A percentile compares a stretch with the other conserved stretches of the same genome.
Evolutionary conservation across 2,888 invertebrate genomes (phyloP).

Genomic region (Drosophila mimica): DNA sequence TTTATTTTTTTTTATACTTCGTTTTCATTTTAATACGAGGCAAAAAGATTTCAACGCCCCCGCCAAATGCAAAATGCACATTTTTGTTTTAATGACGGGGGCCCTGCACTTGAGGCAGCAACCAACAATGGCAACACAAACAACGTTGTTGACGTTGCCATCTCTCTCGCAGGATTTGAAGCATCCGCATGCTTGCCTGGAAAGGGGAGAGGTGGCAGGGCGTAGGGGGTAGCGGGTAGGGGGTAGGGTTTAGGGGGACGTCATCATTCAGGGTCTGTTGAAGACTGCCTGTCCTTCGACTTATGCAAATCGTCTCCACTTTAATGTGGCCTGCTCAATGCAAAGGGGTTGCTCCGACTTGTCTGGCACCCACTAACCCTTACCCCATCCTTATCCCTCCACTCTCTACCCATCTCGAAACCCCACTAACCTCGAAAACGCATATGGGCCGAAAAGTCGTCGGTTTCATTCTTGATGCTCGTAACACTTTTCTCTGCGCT

Average conservation of each 20-base stretch:
- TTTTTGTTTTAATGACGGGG: constrained; percentile 70
- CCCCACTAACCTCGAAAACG: constrained; percentile 74
- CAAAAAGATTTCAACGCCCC: constrained; percentile 62
- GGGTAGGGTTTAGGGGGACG: constrained; percentile 3
- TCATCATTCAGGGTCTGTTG: constrained; percentile 43
- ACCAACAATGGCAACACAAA: constrained; percentile 38
- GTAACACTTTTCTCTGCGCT: constrained; percentile 68
- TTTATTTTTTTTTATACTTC: constrained; percentile 51
- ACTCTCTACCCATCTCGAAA: constrained; percentile 10
- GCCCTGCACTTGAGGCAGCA: constrained; percentile 70
- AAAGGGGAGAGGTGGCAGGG: background rate
- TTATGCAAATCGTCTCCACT: constrained; percentile 68
- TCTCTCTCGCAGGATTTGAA: constrained; percentile 52
- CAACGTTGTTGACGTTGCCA: constrained; percentile 68
- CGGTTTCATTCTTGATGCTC: constrained; percentile 35
- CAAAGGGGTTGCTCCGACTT: constrained; percentile 33
- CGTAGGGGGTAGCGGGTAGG: constrained; percentile 8
- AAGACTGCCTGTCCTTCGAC: constrained; percentile 64
- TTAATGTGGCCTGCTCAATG: constrained; percentile 63
- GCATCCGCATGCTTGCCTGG: constrained; percentile 14
- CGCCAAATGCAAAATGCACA: constrained; percentile 73
- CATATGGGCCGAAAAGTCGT: constrained; percentile 53
- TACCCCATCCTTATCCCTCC: no score
- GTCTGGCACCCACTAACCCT: constrained; percentile 27
- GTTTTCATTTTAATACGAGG: constrained; percentile 58